These are phyloP conservation scores for Gephyroberyx darwinii DNA, from an alignment of 2,797 vertebrate species.

Conservation along the genomic window DNA sequence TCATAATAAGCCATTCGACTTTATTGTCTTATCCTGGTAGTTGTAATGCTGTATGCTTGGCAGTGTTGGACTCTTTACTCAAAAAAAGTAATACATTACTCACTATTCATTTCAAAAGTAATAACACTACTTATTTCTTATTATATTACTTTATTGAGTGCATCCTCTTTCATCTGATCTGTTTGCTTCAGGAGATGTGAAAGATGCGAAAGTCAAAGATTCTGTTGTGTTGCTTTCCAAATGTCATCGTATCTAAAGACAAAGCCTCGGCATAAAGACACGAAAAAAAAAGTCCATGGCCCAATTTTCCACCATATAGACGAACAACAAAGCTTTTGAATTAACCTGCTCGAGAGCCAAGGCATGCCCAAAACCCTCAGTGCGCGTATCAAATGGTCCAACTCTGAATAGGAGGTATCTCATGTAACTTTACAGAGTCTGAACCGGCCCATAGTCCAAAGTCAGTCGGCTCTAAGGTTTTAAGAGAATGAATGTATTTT, in stretches of 20 bases:
- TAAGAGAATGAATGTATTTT: conserved; percentile 35
- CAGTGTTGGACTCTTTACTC: background rate
- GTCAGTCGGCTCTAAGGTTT: conserved; percentile 25
- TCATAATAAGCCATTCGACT: background rate
- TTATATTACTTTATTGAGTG: too few relatives aligned
- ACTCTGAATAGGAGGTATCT: background rate
- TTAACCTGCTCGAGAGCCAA: background rate
- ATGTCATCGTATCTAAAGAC: too few relatives aligned
- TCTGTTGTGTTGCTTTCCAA: too few relatives aligned
- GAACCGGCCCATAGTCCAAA: conserved; percentile 15
- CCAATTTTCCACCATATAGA: background rate
- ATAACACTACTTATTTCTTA: too few relatives aligned
- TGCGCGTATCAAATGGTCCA: conserved; percentile 32
- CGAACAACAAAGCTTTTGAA: conserved; percentile 1
- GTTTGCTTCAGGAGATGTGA: too few relatives aligned
- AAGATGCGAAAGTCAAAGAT: too few relatives aligned
- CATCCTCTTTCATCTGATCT: too few relatives aligned
- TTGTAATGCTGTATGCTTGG: background rate
- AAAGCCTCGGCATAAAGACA: too few relatives aligned
- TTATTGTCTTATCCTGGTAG: background rate
- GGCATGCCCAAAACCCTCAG: conserved; percentile 21
- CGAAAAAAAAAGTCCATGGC: background rate
- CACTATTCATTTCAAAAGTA: too few relatives aligned
- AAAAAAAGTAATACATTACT: too few relatives aligned
- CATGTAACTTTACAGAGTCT: conserved; percentile 25